Base-by-base conservation (phyloP, 2,797 vertebrate species). In the Chaetophractus vellerosus region DNA sequence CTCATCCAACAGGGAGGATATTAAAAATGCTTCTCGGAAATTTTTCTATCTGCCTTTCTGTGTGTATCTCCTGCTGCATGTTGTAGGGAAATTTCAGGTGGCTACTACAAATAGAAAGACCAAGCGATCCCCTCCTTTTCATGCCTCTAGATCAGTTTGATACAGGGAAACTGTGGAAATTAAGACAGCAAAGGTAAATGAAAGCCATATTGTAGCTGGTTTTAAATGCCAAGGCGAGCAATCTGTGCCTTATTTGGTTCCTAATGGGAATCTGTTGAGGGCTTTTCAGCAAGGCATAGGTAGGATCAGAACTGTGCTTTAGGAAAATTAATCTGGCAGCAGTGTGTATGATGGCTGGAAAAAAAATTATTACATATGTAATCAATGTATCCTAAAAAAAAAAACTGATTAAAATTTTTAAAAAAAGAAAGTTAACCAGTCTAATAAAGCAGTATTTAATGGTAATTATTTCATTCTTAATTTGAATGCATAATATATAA, bases 211-310 rank as follows among this genome's bases (percentile, higher is more conserved):
- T 82, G n/a, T 74, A 28, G 23, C 61, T 36, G 19, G 19, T 36
- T 91, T 91, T 82, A 83, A 86, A 64, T 76, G 50, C 15, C 50
- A 69, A n/a, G 33, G 36, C 59, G n/a, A 92, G 66, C 45, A 76
- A n/a, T 21, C 50, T 36, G 4, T 69, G n/a, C 61, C 28, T 64
- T 88, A 88, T 38, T 78, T 66, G 66, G 12, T 33, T 48, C 59
- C 80, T 76, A 92, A 48, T 9, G 15, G 68, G 38, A 87, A 88
- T 85, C 74, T 21, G 6, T 71, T 41, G 59, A 72, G 63, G 74
- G 66, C 33, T 93, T 87, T 88, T 57, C 81, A 89, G 63, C 28
- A 63, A 90, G 36, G 36, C 66, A 59, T 41, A 95, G 88, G 68
- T 72, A 63, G 26, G 48, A 78, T 78, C 86, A 72, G 72, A 85